Evolutionary conservation across 2,797 vertebrate genomes (phyloP), one percentile per base, ranked within the genome.

Genomic region (Poeciliopsis gracilis): DNA sequence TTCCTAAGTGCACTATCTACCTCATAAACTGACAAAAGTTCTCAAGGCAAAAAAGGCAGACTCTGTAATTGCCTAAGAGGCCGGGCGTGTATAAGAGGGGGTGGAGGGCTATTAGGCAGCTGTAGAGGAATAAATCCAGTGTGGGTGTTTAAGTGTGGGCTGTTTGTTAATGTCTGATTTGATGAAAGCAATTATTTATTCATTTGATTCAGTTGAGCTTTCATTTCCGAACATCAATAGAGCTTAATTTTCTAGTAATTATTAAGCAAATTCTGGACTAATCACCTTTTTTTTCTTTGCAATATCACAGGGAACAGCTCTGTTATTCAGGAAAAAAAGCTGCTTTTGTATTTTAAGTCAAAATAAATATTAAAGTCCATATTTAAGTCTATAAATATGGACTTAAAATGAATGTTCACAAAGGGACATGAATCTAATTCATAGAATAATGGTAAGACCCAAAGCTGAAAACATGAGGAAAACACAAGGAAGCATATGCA

Each of bases 151-250:
- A 51, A 77, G 49, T 28, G 11, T 67, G 49, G 28, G 51, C 72
- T 84, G 61, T 79, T 77, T 75, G 70, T 72, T 77, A 78, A 80
- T 13, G 43, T 84, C 79, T 72, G 74, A 87, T 88, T 89, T 86
- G 36, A 74, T 57, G 25, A 74, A 92, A 90, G 89, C 79, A 71
- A 71, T 87, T 13, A 88, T 87, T 92, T 88, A 90, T 87, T 88
- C 30, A 77, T 82, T 86, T 87, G 84, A 88, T 41, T 41, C 28
- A 83, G 89, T 88, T 84, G 75, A 86, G 88, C 89, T 87, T 93
- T 92, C 69, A 87, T 49, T 87, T 91, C 25, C 67, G 63, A 84
- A 92, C 92, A 89, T 91, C 87, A 90, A 90, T 89, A 78, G 77
- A 85, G 78, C 77, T 83, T 85, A 73, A 86, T 87, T 70, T 59